These are phyloP conservation scores for Potamilus streckersoni DNA, from an alignment of 1,140 invertebrate species.

Conservation along the genomic window DNA sequence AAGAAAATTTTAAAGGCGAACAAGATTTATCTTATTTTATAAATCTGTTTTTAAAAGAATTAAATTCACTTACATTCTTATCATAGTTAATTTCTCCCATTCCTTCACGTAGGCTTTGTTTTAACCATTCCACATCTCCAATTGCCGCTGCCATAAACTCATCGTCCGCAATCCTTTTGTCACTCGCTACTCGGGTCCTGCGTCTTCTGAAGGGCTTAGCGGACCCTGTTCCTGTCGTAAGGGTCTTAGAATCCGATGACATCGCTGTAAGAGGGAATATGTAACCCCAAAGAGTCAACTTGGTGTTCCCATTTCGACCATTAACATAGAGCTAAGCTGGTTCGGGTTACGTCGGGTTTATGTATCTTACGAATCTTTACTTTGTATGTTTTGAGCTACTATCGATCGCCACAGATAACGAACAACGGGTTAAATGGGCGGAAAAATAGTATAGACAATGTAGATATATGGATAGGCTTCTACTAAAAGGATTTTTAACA, in stretches of 20 bases:
- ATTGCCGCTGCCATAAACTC: slow-evolving; percentile 68
- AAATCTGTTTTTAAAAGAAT: neutral
- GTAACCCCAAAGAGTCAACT: no score
- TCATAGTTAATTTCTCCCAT: slow-evolving; percentile 60
- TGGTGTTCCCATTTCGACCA: no score
- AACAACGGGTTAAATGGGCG: no score
- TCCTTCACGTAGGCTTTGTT: slow-evolving; percentile 62
- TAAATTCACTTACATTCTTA: slow-evolving; percentile 60
- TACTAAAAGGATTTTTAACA: no score
- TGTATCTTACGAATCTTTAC: no score
- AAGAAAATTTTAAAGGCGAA: slow-evolving; percentile 4
- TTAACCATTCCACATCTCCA: slow-evolving; percentile 67
- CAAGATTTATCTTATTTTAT: slow-evolving; percentile 1
- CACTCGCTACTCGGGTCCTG: slow-evolving; percentile 41
- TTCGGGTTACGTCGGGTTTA: no score
- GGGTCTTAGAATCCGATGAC: slow-evolving; percentile 17
- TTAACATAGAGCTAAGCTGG: no score
- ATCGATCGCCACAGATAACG: no score
- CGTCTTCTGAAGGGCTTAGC: slow-evolving; percentile 30
- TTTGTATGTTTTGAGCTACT: no score
- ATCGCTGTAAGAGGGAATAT: neutral
- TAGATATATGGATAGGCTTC: no score
- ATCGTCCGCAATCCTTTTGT: slow-evolving; percentile 64
- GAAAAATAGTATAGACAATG: no score
- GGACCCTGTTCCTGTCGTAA: slow-evolving; percentile 11